Base-by-base conservation (phyloP, 2,113 vertebrate species). In the Dipodomys stephensi region DNA sequence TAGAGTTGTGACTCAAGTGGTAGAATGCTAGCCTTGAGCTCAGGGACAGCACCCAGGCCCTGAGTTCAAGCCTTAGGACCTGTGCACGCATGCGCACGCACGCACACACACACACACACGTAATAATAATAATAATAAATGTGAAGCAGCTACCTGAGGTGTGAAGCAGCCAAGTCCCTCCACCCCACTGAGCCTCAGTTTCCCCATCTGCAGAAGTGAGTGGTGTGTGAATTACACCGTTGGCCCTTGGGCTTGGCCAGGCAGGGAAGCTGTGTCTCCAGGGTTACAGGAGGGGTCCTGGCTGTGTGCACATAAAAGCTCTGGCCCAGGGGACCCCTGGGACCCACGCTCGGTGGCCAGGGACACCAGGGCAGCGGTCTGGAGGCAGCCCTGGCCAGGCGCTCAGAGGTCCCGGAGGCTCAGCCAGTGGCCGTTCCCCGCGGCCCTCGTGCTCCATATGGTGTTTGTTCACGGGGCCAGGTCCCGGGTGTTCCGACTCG, bases 391-490 rank as follows among this genome's bases (percentile, higher is more conserved):
- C 39, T 25, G 27, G 25, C 74, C 18, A 0, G 25, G 62, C 0
- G 20, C 27, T 8, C 0, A 2, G 8, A 10, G 35, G 16, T 1
- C 0, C 32, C 0, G 2, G 39, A 49, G 27, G 5, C 65, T 80
- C 22, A 20, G 32, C 9, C 1, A 39, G 35, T 4, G 1, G 11
- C 35, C 3, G 2, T 0, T 0, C 0, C 19, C 87, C 76, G 1
- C 5, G 49, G 39, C n/a, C 74, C 49, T 35, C 81, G 11, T 53
- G 44, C 32, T 65, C 71, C 53, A 10, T 7, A 2, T 10, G 60
- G 53, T 4, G 27, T 32, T 28, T 60, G 49, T n/a, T 22, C 49
- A 0, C 1, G 72, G 1, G 7, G 78, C 39, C 83, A 30, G 39
- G 23, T 73, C 46, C 92, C 57, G 39, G 30, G 86, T 30, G 39